Conservation (phyloP, 2,797 vertebrate species). For the Acipenser ruthenus region DNA sequence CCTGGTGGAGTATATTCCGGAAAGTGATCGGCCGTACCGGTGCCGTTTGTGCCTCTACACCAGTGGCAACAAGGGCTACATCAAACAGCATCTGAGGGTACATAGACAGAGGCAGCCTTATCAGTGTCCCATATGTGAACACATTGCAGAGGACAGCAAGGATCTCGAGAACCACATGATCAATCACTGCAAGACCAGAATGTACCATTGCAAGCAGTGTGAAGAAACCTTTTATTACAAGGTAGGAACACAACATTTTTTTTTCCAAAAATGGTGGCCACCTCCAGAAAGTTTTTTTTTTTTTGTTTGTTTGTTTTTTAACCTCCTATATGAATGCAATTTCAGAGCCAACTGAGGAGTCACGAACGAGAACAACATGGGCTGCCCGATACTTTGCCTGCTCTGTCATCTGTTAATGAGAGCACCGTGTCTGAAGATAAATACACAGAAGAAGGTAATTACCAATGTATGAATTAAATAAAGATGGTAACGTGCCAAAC, state of each 20-base stretch:
- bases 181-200: constrained; percentile 86
- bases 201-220: constrained; percentile 86
- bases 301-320: too few relatives aligned
- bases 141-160: constrained; percentile 78
- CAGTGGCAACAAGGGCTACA: constrained; percentile 91
- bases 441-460: constrained; percentile 64
- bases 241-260: constrained; percentile 46
- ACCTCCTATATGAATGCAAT: not conserved
- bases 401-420: constrained; percentile 51
- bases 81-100: constrained; percentile 91
- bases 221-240: constrained; percentile 85
- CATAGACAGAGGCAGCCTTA: constrained; percentile 87
- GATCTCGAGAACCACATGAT: constrained; percentile 93
- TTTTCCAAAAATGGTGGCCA: too few relatives aligned
- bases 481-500: too few relatives aligned
- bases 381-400: constrained; percentile 45
- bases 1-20: constrained; percentile 79
- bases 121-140: constrained; percentile 95
- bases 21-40: constrained; percentile 76
- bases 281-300: too few relatives aligned
- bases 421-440: constrained; percentile 42
- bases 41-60: constrained; percentile 88
- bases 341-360: constrained; percentile 83
- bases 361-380: constrained; percentile 84
- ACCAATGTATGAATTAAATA: too few relatives aligned